Base-by-base conservation (phyloP, 2,797 vertebrate genomes). In the Apogon talboti region DNA sequence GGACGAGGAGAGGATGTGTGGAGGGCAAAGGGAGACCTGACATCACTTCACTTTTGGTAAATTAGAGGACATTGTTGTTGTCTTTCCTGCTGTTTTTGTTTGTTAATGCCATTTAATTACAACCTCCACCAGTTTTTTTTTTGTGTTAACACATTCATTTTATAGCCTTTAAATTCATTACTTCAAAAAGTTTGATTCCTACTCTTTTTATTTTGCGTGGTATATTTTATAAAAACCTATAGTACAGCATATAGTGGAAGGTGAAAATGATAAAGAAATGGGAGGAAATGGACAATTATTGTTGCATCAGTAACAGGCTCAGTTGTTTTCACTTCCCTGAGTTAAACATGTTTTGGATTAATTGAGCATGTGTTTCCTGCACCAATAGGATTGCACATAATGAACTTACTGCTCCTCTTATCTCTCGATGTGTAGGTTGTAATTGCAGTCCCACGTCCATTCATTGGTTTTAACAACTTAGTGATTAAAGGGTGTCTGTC, bases 351-450 rank as follows among this genome's bases (percentile, higher is more conserved):
- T 64, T 65, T 59, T 66, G 77, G 75, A 67, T 77, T 82, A 85
- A 66, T 69, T 30, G 47, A 84, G 76, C 79, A 62, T 57, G 76
- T 78, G 78, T 75, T 82, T 69, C 0, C 53, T 55, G 70, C 71
- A 82, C 79, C 83, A 86, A 71, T 74, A 65, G 79, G 83, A 87
- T 84, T 87, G 66, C 59, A 71, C 70, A 60, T 87, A 82, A 88
- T 78, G 59, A 77, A 83, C 83, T 86, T 79, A 81, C 24, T 52
- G 69, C 13, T 30, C 45, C 62, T 58, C 70, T 86, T 63, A 84
- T 81, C 78, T 73, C 44, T 40, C 12, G 38, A 11, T 73, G 63
- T 71, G 65, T 50, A 45, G 64, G 38, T 81, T 84, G 83, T 53
- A 70, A 71, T 71, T 79, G 67, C 57, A 40, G 41, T 41, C 45